These are phyloP conservation scores for Ladona fulva DNA, from an alignment of 1,140 invertebrate species.

Conservation along the genomic window DNA sequence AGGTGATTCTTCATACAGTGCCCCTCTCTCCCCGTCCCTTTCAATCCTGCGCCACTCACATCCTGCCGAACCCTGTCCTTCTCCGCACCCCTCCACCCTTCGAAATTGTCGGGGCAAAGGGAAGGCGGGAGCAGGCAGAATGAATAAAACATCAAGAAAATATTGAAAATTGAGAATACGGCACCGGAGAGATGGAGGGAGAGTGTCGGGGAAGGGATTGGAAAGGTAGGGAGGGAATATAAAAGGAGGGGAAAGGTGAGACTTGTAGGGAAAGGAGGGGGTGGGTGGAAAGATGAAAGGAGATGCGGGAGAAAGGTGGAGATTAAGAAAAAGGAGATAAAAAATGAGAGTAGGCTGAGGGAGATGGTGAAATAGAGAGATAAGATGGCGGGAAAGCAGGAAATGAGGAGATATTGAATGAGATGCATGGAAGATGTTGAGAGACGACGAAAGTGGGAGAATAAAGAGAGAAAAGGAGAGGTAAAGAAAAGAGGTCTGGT, in stretches of 20 bases:
- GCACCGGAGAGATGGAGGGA: not conserved
- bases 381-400: not conserved
- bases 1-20: no score
- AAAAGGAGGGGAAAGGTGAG: not conserved
- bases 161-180: conserved; percentile 7
- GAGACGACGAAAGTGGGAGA: not conserved
- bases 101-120: not conserved
- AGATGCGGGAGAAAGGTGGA: not conserved
- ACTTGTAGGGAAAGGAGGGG: not conserved
- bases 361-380: not conserved
- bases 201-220: not conserved
- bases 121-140: not conserved
- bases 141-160: conserved; percentile 10
- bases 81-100: not conserved
- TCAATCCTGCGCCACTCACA: no score
- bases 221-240: not conserved
- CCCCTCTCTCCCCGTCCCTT: no score
- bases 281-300: not conserved
- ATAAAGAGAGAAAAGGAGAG: not conserved
- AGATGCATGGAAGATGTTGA: not conserved
- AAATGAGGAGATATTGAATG: not conserved
- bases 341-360: not conserved
- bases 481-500: not conserved
- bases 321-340: not conserved
- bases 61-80: not conserved